These are phyloP conservation scores for Unio delphinus DNA, from an alignment of 2,888 invertebrate species.

Conservation along the genomic window DNA sequence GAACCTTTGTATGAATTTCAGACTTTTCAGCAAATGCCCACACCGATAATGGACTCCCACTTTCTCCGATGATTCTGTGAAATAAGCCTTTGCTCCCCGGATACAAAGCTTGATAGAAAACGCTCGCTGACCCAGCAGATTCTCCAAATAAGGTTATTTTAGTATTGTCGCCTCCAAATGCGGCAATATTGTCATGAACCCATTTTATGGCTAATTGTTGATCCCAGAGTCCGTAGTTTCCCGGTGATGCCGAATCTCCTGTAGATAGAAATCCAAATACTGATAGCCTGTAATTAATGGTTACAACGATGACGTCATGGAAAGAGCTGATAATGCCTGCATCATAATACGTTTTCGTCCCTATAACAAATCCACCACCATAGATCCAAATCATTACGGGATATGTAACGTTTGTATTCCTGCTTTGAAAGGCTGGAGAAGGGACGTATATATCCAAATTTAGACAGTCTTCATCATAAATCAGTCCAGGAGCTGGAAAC, in stretches of 20 bases:
- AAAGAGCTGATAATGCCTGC: constrained; percentile 16
- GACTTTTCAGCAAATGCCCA: constrained; percentile 7
- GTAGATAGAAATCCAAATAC: constrained; percentile 48
- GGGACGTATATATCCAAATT: constrained; percentile 30
- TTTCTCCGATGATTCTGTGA: constrained; percentile 45
- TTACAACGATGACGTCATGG: constrained; percentile 38
- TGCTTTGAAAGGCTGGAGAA: neutral
- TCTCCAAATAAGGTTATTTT: constrained; percentile 51
- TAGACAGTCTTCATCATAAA: constrained; percentile 23
- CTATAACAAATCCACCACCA: constrained; percentile 26
- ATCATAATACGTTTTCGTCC: constrained; percentile 16
- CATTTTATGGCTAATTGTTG: constrained; percentile 50
- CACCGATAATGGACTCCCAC: constrained; percentile 24
- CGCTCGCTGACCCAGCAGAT: constrained; percentile 49
- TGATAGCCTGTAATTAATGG: constrained; percentile 44
- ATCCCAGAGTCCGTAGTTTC: constrained; percentile 56
- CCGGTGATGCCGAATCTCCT: constrained; percentile 26
- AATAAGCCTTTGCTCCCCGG: constrained; percentile 45
- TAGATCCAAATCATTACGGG: constrained; percentile 32
- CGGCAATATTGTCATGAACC: constrained; percentile 46
- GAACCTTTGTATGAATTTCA: neutral
- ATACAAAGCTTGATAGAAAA: constrained; percentile 38
- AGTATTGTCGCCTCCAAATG: constrained; percentile 42
- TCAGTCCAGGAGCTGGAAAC: too few species aligned
- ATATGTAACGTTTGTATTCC: neutral